Evolutionary conservation across 1,140 invertebrate genomes (phyloP).

Genomic region (Archegozetes longisetosus): DNA sequence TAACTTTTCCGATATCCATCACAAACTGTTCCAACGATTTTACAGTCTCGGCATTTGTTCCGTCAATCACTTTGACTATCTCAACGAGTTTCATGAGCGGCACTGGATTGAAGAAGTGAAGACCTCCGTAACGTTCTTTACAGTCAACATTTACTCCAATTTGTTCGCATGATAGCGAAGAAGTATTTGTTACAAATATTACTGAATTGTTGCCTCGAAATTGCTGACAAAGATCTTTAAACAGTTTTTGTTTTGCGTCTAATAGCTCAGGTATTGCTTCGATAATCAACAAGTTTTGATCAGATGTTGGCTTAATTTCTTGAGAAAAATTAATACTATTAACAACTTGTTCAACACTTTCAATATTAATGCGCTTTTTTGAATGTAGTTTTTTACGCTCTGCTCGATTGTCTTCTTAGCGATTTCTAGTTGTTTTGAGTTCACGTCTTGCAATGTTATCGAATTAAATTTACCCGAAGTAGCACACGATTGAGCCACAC

Average conservation of each 20-base stretch:
- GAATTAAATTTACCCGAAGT: slow-evolving; percentile 13
- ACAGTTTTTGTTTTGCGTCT: slow-evolving; percentile 58
- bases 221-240: slow-evolving; percentile 33
- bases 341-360: neutral
- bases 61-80: slow-evolving; percentile 32
- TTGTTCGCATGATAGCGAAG: slow-evolving; percentile 63
- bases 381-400: slow-evolving; percentile 57
- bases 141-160: slow-evolving; percentile 38
- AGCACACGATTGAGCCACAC: slow-evolving; percentile 48
- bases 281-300: slow-evolving; percentile 58
- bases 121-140: slow-evolving; percentile 1
- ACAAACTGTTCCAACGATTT: slow-evolving; percentile 54
- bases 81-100: slow-evolving; percentile 79
- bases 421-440: slow-evolving; percentile 48
- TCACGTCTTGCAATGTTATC: slow-evolving; percentile 43
- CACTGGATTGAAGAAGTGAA: slow-evolving; percentile 81
- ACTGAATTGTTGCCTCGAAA: slow-evolving; percentile 45
- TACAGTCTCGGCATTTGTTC: slow-evolving; percentile 59
- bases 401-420: slow-evolving; percentile 46
- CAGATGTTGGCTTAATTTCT: slow-evolving; percentile 27
- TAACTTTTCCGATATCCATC: slow-evolving; percentile 55
- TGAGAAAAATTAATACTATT: slow-evolving; percentile 9
- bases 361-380: slow-evolving; percentile 39
- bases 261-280: slow-evolving; percentile 78
- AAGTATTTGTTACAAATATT: slow-evolving; percentile 71